A percentile compares a stretch with the other conserved stretches of the same genome.
phyloP scores from a whole-genome alignment of 2,113 vertebrate species.

The Stomatorhinus ivindoensis region DNA sequence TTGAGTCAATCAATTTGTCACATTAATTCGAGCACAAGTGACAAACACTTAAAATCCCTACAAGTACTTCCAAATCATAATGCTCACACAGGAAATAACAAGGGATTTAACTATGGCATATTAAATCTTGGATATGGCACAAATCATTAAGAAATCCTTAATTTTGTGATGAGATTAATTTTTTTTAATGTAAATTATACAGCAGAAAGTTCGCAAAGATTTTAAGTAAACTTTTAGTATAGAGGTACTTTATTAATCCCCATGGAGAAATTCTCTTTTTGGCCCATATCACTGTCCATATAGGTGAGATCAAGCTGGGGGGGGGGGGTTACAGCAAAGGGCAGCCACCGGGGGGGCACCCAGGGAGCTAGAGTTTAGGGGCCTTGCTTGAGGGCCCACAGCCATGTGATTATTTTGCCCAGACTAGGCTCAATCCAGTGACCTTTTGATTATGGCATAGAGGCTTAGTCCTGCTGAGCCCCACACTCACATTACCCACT shows the following conservation, averaged over 20 bases:
- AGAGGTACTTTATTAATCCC: neutral
- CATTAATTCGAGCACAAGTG: slow-evolving; percentile 6
- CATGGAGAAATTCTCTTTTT: neutral
- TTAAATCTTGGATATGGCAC: neutral
- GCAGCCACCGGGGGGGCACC: neutral
- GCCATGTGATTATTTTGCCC: neutral
- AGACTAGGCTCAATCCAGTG: neutral
- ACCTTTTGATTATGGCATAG: neutral
- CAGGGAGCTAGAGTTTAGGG: neutral
- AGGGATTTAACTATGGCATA: neutral
- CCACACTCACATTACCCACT: neutral
- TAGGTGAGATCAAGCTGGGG: neutral
- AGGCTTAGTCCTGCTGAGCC: neutral
- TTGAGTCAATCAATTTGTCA: slow-evolving; percentile 14
- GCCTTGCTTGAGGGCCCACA: neutral
- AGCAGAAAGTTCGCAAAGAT: neutral
- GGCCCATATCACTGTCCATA: neutral
- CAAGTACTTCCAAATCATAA: neutral
- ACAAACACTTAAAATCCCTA: slow-evolving; percentile 6
- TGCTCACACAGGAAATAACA: neutral
- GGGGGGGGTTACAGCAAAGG: neutral
- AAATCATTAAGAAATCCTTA: neutral
- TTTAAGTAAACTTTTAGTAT: neutral
- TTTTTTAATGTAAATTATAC: neutral
- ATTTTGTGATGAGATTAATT: neutral